phyloP scores from a whole-genome alignment of 2,888 invertebrate species.

The Melangyna quadrimaculata region DNA sequence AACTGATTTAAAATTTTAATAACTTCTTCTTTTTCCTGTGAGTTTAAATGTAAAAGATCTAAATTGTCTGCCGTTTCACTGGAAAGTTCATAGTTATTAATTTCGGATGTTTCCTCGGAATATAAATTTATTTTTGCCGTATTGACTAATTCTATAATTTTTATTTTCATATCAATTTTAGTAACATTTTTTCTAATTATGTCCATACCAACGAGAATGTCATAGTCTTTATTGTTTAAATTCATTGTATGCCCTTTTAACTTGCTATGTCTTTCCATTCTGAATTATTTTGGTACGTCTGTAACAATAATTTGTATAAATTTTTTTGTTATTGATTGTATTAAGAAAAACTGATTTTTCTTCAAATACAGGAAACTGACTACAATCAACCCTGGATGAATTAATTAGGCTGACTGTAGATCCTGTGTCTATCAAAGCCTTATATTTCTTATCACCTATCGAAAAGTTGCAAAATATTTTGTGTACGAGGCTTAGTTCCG shows the following conservation, averaged over 20 bases:
- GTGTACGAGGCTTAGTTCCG: conserved; percentile 5
- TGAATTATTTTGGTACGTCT: too few relatives aligned
- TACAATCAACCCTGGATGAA: not conserved
- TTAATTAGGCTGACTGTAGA: not conserved
- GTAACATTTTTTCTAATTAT: not conserved
- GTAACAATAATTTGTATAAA: too few relatives aligned
- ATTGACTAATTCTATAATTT: not conserved
- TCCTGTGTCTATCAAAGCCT: conserved; percentile 1
- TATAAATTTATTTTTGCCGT: conserved; percentile 12
- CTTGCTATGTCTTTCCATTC: too few relatives aligned
- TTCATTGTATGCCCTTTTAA: too few relatives aligned
- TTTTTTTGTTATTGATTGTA: too few relatives aligned
- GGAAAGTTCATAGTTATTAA: too few relatives aligned
- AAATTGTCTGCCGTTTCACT: not conserved
- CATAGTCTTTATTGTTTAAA: not conserved
- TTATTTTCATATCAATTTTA: not conserved
- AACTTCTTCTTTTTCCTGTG: conserved; percentile 1
- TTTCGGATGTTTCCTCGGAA: not conserved
- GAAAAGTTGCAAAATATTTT: conserved; percentile 1
- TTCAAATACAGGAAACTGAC: not conserved
- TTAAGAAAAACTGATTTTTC: not conserved
- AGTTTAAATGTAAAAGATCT: not conserved
- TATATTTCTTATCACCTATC: conserved; percentile 6
- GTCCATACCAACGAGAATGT: not conserved
- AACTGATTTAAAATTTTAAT: not conserved